Evolutionary conservation across 2,888 invertebrate species (phyloP), one percentile per base, ranked within the genome.

Genomic region (Noctua janthe): DNA sequence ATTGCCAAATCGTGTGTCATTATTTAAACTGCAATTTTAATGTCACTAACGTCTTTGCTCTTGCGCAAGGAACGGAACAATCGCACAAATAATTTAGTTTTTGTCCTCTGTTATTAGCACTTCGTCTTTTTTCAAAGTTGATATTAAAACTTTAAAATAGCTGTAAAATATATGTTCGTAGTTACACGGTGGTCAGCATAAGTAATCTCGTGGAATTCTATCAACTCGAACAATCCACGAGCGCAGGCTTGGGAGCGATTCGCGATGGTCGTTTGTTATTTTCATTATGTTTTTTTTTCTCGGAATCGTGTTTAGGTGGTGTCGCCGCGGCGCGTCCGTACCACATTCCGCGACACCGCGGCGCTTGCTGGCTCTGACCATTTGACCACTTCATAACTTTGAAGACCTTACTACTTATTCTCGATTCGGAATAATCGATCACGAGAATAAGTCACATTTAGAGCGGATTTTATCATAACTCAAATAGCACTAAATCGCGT

Each of bases 261-360:
- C 87, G 91, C 90, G 89, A 82, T 86, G 86, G 77, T 90, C 91
- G 89, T 92, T 93, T 92, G 90, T 92, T 92, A 92, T 92, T 92
- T 91, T 91, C 89, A 90, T 92, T 91, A 91, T 91, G 90, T 91
- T 91, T 92, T 91, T 91, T 92, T 92, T 94, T 92, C 94, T 93
- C 91, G 89, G 94, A 94, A 95, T 94, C 93, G 91, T 91, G 94
- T 93, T 94, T 93, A 92, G 94, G 92, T 91, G 92, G 92, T 93
- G 94, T 94, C 93, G 92, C 89, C 90, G 91, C 90, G 92, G 89
- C 92, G 93, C 93, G 93, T 92, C 92, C 92, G 92, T 92, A 92
- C 94, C 94, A 92, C 96, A 96, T 96, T 96, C 96, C 96, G 92
- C 96, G 96, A 92, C 96, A 92, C 85, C 86, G 91, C 90, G 96